phyloP scores from a whole-genome alignment of 53 echinoderm and acorn worm species.

The Glandiceps talaboti region DNA sequence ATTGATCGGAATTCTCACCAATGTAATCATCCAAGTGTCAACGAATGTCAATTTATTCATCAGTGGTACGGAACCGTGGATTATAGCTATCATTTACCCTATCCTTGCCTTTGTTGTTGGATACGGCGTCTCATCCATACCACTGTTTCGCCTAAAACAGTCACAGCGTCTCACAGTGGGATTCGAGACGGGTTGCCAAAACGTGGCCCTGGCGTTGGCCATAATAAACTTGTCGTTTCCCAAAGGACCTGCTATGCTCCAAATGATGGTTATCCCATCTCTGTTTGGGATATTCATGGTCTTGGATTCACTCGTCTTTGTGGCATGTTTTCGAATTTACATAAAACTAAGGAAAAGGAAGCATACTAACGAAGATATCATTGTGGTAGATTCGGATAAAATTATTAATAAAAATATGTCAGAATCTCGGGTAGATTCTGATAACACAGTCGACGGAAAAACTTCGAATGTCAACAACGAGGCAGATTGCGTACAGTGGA shows the following conservation, averaged over 20 bases:
- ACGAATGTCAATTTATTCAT: conserved; percentile 52
- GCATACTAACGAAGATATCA: background rate
- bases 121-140: background rate
- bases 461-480: too few relatives aligned
- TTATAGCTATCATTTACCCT: background rate
- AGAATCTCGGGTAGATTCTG: too few relatives aligned
- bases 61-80: background rate
- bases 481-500: too few relatives aligned
- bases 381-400: too few relatives aligned
- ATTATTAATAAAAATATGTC: too few relatives aligned
- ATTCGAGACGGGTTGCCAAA: background rate
- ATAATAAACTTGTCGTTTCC: background rate
- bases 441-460: too few relatives aligned
- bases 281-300: background rate
- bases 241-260: background rate
- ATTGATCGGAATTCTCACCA: background rate
- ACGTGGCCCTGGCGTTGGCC: background rate
- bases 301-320: background rate
- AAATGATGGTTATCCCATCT: background rate
- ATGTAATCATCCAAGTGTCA: conserved; percentile 48
- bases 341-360: background rate
- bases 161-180: background rate
- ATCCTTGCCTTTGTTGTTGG: background rate
- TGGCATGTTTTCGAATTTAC: background rate
- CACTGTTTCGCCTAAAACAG: background rate